Evolutionary conservation across 1,140 invertebrate genomes (phyloP).

Genomic region (Danaus melanippus): DNA sequence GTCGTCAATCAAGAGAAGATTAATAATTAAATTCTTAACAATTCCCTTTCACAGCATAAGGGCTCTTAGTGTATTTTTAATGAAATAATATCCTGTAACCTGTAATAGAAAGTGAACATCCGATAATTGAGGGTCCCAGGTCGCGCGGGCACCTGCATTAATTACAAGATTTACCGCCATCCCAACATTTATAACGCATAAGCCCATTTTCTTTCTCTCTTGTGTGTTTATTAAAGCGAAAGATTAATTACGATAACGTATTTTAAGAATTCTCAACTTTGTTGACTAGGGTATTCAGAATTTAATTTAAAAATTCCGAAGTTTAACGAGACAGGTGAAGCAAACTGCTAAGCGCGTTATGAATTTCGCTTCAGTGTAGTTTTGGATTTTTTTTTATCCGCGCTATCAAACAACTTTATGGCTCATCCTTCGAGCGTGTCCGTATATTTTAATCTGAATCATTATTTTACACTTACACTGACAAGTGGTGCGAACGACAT

Average conservation of each 20-base stretch:
- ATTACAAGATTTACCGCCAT: conserved; percentile 62
- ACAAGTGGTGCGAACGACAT: too few species aligned
- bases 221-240: conserved; percentile 57
- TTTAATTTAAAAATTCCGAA: conserved; percentile 71
- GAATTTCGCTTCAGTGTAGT: conserved; percentile 62
- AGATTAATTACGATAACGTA: conserved; percentile 63
- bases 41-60: conserved; percentile 7
- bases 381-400: conserved; percentile 56
- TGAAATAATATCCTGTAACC: conserved; percentile 40
- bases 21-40: conserved; percentile 9
- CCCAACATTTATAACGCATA: conserved; percentile 57
- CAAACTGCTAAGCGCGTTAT: conserved; percentile 65
- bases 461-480: conserved; percentile 26
- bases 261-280: conserved; percentile 68
- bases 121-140: conserved; percentile 48
- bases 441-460: conserved; percentile 39
- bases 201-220: conserved; percentile 40
- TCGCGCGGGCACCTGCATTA: conserved; percentile 52
- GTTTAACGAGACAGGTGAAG: conserved; percentile 67
- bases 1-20: not conserved
- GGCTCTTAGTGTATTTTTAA: conserved; percentile 34
- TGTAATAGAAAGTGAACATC: conserved; percentile 42
- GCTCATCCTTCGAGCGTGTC: conserved; percentile 51
- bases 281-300: conserved; percentile 59
- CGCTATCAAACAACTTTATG: conserved; percentile 50